Conservation (phyloP, 2,797 vertebrate genomes). For the Melanotaenia maccullochi region DNA sequence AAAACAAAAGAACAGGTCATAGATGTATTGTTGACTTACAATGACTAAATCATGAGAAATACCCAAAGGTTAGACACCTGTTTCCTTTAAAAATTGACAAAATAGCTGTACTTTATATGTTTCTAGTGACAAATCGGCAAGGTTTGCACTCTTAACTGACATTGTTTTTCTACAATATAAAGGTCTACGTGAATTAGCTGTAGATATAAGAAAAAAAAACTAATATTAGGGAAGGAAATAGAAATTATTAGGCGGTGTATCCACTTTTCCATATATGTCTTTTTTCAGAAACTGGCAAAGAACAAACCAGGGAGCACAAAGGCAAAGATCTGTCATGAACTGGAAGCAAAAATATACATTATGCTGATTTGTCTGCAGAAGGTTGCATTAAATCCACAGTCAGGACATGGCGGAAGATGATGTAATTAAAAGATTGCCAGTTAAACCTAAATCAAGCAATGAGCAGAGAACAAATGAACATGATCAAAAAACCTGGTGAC, state of each 20-base stretch:
- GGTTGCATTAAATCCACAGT: too few species aligned
- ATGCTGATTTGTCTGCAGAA: neutral
- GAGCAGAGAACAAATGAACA: neutral
- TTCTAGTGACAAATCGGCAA: neutral
- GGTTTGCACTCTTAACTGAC: neutral
- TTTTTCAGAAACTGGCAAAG: too few species aligned
- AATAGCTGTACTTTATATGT: neutral
- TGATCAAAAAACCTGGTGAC: neutral
- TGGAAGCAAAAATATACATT: neutral
- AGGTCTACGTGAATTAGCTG: neutral
- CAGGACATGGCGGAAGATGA: too few species aligned
- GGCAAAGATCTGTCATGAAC: neutral
- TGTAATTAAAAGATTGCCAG: too few species aligned
- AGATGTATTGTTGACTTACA: slow-evolving; percentile 21
- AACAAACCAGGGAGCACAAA: neutral
- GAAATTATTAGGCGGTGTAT: neutral
- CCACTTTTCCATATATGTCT: too few species aligned
- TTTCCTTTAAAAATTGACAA: slow-evolving; percentile 27
- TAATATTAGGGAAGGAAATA: neutral
- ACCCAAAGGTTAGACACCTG: slow-evolving; percentile 35
- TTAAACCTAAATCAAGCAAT: too few species aligned
- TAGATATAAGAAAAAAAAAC: neutral
- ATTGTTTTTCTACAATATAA: neutral
- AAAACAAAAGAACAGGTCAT: slow-evolving; percentile 31
- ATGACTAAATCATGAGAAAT: slow-evolving; percentile 19